Evolutionary conservation across 1,140 invertebrate species (phyloP).

Genomic region (Drosophila subpulchrella): DNA sequence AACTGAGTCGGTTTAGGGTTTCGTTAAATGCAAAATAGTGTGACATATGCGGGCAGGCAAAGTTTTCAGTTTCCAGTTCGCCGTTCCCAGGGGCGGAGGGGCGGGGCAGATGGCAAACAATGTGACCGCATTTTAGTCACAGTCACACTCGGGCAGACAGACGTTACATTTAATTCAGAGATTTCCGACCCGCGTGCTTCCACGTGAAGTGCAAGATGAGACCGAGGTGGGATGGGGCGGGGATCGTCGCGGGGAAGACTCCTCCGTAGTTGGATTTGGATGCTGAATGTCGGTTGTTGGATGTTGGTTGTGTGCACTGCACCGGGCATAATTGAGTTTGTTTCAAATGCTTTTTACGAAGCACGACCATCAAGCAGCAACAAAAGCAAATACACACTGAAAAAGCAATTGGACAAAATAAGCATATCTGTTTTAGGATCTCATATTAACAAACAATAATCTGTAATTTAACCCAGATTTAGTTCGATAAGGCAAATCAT

Average conservation of each 20-base stretch:
- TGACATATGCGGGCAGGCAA: conserved; percentile 69
- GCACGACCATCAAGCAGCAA: conserved; percentile 64
- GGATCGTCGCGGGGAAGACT: no score
- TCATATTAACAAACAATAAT: background rate
- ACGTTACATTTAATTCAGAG: conserved; percentile 56
- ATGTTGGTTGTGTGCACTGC: conserved; percentile 63
- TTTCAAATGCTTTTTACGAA: conserved; percentile 83
- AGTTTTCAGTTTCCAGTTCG: conserved; percentile 45
- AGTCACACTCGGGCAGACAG: conserved; percentile 67
- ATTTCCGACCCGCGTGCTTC: conserved; percentile 46
- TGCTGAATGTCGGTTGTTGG: conserved; percentile 44
- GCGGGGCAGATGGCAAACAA: conserved; percentile 61
- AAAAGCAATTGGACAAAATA: conserved; percentile 12
- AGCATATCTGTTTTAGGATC: background rate
- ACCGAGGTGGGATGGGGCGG: conserved; percentile 1
- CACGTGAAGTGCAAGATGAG: conserved; percentile 50
- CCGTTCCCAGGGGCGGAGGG: background rate
- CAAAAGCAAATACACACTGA: conserved; percentile 64
- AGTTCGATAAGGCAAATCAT: no score
- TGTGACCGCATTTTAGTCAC: conserved; percentile 82
- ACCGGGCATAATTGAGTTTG: conserved; percentile 82
- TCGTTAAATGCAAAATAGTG: conserved; percentile 64
- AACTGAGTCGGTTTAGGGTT: conserved; percentile 26
- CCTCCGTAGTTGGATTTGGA: conserved; percentile 44
- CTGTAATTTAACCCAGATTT: background rate